Percentiles rank a stretch among this genome's conserved stretches.
Conservation (phyloP, 1,140 invertebrate species). For the Aphelenchoides fujianensis region DNA sequence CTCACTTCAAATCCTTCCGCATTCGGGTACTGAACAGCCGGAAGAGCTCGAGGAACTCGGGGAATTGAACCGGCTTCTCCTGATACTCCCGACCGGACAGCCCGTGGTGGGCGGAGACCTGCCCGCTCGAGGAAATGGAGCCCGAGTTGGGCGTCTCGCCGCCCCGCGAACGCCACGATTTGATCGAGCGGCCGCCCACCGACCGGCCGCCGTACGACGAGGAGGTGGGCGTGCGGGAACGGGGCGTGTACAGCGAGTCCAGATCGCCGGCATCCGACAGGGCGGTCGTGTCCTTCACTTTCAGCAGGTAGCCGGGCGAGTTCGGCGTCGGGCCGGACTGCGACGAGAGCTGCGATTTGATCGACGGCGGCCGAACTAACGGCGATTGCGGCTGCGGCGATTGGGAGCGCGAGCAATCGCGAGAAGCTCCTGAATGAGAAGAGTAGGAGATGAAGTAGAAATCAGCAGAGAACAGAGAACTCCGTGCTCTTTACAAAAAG, state of each 20-base stretch:
- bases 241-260: slow-evolving; percentile 60
- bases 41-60: slow-evolving; percentile 82
- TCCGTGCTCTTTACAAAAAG: too few relatives aligned
- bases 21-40: slow-evolving; percentile 77
- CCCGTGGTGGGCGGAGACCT: slow-evolving; percentile 54
- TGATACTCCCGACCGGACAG: slow-evolving; percentile 67
- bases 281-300: slow-evolving; percentile 38
- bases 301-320: slow-evolving; percentile 58
- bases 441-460: too few relatives aligned
- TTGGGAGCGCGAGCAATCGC: slow-evolving; percentile 55
- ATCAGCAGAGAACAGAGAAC: too few relatives aligned
- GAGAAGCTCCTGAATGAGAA: too few relatives aligned
- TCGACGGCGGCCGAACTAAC: slow-evolving; percentile 58
- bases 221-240: slow-evolving; percentile 57
- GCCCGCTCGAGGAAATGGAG: slow-evolving; percentile 58
- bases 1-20: slow-evolving; percentile 80
- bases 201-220: slow-evolving; percentile 62
- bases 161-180: slow-evolving; percentile 64
- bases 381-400: slow-evolving; percentile 61
- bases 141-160: slow-evolving; percentile 62
- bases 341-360: slow-evolving; percentile 56
- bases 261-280: slow-evolving; percentile 60
- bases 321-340: slow-evolving; percentile 60
- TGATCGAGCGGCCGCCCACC: slow-evolving; percentile 65
- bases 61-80: slow-evolving; percentile 82